Evolutionary conservation across 2,113 vertebrate species (phyloP).

Genomic region (Amblyornis subalaris): DNA sequence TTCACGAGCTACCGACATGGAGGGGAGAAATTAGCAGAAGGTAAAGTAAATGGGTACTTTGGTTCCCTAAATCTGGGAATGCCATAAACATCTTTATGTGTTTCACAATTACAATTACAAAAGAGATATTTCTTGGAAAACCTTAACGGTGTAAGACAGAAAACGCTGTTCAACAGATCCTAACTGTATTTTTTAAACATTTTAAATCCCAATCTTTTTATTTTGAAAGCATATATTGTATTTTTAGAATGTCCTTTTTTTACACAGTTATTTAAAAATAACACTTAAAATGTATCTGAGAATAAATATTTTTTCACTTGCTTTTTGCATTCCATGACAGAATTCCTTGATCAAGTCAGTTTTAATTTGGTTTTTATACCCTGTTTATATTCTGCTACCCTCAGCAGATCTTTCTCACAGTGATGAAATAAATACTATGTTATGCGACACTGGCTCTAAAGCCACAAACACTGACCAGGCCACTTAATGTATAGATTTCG

Average conservation of each 20-base stretch:
- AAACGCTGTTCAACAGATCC: neutral
- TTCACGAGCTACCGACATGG: neutral
- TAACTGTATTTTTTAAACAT: neutral
- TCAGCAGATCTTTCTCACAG: neutral
- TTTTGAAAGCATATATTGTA: neutral
- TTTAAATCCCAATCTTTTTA: neutral
- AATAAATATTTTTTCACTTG: neutral
- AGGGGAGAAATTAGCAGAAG: neutral
- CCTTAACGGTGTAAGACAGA: accelerated
- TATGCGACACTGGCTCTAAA: neutral
- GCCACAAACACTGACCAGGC: neutral
- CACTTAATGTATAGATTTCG: neutral
- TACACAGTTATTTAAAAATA: neutral
- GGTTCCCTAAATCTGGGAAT: neutral
- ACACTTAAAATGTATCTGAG: neutral
- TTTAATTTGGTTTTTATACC: neutral
- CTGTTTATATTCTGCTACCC: neutral
- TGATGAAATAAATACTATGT: neutral
- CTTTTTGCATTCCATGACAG: neutral
- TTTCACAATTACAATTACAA: neutral
- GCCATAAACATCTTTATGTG: neutral
- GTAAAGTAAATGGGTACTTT: neutral
- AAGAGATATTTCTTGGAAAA: neutral
- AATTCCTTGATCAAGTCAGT: neutral
- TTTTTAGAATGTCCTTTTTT: neutral